These are phyloP conservation scores for Macrophya alboannulata DNA, from an alignment of 2,888 invertebrate genomes.

Conservation along the genomic window DNA sequence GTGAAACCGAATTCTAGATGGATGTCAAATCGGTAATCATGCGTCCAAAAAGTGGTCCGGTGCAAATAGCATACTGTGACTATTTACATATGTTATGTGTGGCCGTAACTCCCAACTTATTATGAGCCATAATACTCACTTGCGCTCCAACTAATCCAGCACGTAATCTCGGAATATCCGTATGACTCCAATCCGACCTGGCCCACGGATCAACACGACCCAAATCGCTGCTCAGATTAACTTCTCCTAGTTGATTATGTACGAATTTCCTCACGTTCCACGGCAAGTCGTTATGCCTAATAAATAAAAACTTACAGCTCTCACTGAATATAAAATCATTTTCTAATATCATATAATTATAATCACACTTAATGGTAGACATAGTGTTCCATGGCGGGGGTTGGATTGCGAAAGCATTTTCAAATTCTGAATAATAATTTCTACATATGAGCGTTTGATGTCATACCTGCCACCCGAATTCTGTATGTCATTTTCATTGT, in stretches of 20 bases:
- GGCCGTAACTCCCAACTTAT: background rate
- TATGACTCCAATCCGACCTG: conserved; percentile 94
- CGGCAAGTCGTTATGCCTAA: conserved; percentile 91
- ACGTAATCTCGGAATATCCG: conserved; percentile 92
- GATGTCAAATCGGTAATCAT: no score
- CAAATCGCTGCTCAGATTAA: conserved; percentile 79
- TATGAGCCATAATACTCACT: conserved; percentile 75
- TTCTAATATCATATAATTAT: background rate
- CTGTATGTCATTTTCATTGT: no score
- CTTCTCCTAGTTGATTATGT: conserved; percentile 84
- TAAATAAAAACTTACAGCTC: conserved; percentile 43
- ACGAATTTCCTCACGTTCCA: conserved; percentile 96
- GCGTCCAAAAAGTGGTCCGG: no score
- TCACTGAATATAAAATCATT: background rate
- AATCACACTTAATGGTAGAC: background rate
- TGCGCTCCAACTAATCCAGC: conserved; percentile 94
- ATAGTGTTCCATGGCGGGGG: no score
- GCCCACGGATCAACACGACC: conserved; percentile 91
- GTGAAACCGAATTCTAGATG: no score
- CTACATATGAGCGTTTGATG: no score
- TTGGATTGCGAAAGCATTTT: no score
- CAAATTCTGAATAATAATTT: no score
- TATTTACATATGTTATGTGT: background rate
- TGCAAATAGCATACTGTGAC: no score
- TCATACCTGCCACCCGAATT: no score